Evolutionary conservation across 2,113 vertebrate species (phyloP).

Genomic region (Neogobius melanostomus): DNA sequence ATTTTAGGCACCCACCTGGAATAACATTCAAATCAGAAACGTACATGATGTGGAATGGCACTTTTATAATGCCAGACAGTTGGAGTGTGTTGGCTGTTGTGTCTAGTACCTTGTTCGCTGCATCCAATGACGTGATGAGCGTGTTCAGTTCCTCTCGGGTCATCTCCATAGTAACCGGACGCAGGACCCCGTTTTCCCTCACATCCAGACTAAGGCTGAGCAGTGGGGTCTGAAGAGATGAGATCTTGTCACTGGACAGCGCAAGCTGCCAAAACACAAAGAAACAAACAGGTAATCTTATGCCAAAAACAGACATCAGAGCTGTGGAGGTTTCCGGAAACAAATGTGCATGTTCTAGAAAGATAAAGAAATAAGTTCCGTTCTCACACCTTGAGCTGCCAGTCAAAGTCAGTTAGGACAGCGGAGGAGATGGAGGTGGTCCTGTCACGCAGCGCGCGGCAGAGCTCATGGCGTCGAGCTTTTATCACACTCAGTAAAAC

Average conservation of each 20-base stretch:
- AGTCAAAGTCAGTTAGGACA: constrained; percentile 92
- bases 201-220: constrained; percentile 88
- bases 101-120: constrained; percentile 88
- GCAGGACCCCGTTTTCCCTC: constrained; percentile 80
- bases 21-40: too few relatives aligned
- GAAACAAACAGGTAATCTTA: not conserved
- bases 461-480: constrained; percentile 85
- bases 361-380: not conserved
- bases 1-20: too few relatives aligned
- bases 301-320: too few relatives aligned
- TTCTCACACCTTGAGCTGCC: constrained; percentile 89
- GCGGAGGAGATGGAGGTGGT: constrained; percentile 84
- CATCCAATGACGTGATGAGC: constrained; percentile 88
- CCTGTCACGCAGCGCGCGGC: constrained; percentile 78
- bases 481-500: constrained; percentile 81
- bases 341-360: not conserved
- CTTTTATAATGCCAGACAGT: too few relatives aligned
- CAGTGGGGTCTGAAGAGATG: constrained; percentile 89
- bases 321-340: too few relatives aligned
- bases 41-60: too few relatives aligned
- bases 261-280: constrained; percentile 76
- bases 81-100: not conserved
- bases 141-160: constrained; percentile 88
- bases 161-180: constrained; percentile 86
- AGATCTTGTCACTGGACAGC: constrained; percentile 94